Percentiles rank a stretch among this genome's conserved stretches.
These are phyloP conservation scores for Carterocephalus palaemon DNA, from an alignment of 2,888 invertebrate genomes.

Conservation along the genomic window DNA sequence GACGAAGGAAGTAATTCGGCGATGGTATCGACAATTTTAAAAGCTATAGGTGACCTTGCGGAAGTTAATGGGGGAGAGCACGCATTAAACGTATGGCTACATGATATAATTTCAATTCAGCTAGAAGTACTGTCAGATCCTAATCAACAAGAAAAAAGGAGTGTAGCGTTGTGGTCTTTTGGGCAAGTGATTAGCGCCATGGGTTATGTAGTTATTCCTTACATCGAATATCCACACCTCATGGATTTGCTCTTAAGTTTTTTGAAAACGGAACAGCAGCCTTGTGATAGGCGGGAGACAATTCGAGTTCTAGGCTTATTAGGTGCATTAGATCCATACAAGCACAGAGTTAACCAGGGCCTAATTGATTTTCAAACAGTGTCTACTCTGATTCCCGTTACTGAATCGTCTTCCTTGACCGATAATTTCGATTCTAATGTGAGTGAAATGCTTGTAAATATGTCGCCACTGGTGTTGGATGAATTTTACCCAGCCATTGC, in stretches of 20 bases:
- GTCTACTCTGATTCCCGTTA: conserved; percentile 87
- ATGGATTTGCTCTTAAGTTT: conserved; percentile 95
- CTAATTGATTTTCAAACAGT: conserved; percentile 92
- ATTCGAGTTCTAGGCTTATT: conserved; percentile 95
- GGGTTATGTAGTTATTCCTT: conserved; percentile 96
- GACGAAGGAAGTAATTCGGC: conserved; percentile 94
- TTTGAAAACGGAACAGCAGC: conserved; percentile 95
- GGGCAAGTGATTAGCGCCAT: conserved; percentile 98
- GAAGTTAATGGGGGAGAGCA: conserved; percentile 91
- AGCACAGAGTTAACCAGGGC: conserved; percentile 96
- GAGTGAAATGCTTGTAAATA: conserved; percentile 95
- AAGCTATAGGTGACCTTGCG: conserved; percentile 96
- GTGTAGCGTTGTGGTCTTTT: conserved; percentile 96
- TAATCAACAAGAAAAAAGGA: conserved; percentile 94
- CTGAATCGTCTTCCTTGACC: conserved; percentile 82
- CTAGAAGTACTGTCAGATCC: conserved; percentile 96
- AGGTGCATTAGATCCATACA: conserved; percentile 98
- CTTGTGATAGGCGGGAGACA: conserved; percentile 91
- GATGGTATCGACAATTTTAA: conserved; percentile 92
- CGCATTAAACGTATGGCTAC: conserved; percentile 93
- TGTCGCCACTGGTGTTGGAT: conserved; percentile 91
- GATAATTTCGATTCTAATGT: conserved; percentile 81
- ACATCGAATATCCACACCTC: conserved; percentile 93
- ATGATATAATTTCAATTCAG: conserved; percentile 91
- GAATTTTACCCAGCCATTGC: conserved; percentile 99